Evolutionary conservation across 1,140 invertebrate genomes (phyloP), one percentile per base, ranked within the genome.

Genomic region (Platyscapa corneri): DNA sequence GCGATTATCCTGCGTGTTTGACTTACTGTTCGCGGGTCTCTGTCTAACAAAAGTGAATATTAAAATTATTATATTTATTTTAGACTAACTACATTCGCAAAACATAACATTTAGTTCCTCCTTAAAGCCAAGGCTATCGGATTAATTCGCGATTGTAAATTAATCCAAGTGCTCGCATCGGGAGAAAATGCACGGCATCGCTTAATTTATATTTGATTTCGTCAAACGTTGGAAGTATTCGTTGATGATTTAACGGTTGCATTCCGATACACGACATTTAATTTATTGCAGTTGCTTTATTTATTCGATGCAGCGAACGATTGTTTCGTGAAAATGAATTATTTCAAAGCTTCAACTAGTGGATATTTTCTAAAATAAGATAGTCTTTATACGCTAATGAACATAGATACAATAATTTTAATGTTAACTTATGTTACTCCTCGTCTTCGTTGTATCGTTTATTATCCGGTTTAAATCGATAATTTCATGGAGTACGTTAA

Each of bases 11-110:
- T 70, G 56, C 23, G 3, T 60, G 23, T 60, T 60, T 60, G 56
- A 60, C 67, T 37, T 37, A 10, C 37, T 23, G 0, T 20, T 37
- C 2, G 20, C 34, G 18, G 37, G 34, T 37, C 3, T 1, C 14
- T 37, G 37, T 39, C 12, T 70, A 70, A 37, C 67, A 42, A 27
- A n/a, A 42, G 70, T n/a, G 5, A 74, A 74, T 14, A 7, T 74
- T 74, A 42, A 74, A 74, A 74, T 74, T 74, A 74, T 74, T 74
- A n/a, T 74, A 27, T 42, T 74, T 74, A 74, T 74, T 74, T 67
- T 16, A 67, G 14, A 32, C 12, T 32, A 32, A 34, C 3, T 27
- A 34, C 12, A 3, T 42, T 42, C 3, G n/a, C 3, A 5, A 32
- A n/a, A 74, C 42, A n/a, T 12, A 42, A 42, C 37, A 42, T n/a